Base-by-base conservation (phyloP, 2,888 invertebrate species). In the Dynastes grantii region DNA sequence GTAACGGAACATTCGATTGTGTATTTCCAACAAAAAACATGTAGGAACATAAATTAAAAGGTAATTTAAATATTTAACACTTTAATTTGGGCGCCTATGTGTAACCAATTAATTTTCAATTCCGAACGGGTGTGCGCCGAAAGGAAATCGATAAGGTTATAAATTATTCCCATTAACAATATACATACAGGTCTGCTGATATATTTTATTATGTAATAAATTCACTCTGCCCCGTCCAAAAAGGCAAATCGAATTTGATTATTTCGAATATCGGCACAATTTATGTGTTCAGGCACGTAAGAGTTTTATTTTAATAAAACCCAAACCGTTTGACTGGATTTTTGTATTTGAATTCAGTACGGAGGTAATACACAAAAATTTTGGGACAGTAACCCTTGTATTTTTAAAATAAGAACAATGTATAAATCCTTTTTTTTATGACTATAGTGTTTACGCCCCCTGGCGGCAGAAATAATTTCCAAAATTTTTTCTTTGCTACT, bases 121-220 rank as follows among this genome's bases (percentile, higher is more conserved):
- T 22, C 32, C 29, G 13, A 63, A 32, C 63, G 63, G 63, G 29
- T 29, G 13, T 11, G 5, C 27, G 63, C 27, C 32, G 63, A 63
- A 32, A 63, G 63, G 29, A 63, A 63, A 63, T 63, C 63, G 63
- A 63, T 63, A 63, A 32, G 13, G 1, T 29, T 29, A 63, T 63
- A 63, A 63, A 63, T 63, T 63, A 63, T 63, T 63, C 63, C 63
- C 63, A 63, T 63, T 63, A 63, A 63, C 29, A 29, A 63, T 63
- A 63, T 63, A 63, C 63, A 32, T 63, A 63, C 63, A 63, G 27
- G 29, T 63, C 27, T 13, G 63, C 27, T 32, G 63, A 29, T 63
- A 63, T 32, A 63, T 63, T 63, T 63, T 27, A 63, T 29, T 13
- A 32, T 27, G 27, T 63, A 63, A 63, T 63, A 63, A 63, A 63